Evolutionary conservation across 2,797 vertebrate species (phyloP).

Genomic region (Petrocephalus schoutedeni): DNA sequence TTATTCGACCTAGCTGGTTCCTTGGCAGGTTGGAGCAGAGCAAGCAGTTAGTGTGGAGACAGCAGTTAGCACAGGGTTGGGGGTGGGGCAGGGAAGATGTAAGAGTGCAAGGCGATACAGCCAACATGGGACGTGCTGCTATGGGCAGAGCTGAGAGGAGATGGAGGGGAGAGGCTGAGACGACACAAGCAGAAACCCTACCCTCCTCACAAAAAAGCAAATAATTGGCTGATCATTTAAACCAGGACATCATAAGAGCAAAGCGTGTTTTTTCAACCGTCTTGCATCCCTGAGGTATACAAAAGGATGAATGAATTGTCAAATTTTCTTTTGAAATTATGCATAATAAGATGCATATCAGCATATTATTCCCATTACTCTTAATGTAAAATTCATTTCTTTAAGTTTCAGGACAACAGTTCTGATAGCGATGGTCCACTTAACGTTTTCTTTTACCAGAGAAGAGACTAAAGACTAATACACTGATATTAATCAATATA

Average conservation of each 20-base stretch:
- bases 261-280: neutral
- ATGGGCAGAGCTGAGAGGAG: neutral
- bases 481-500: neutral
- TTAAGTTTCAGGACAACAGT: neutral
- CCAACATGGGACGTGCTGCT: neutral
- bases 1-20: neutral
- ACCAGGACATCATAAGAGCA: neutral
- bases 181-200: neutral
- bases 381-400: slow-evolving; percentile 13
- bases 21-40: neutral
- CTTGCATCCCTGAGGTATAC: neutral
- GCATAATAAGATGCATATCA: neutral
- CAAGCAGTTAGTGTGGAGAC: neutral
- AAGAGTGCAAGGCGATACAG: neutral
- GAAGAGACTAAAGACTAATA: neutral
- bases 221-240: neutral
- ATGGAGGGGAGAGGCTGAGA: neutral
- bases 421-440: neutral
- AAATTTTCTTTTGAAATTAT: neutral
- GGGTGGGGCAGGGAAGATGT: neutral
- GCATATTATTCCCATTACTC: neutral
- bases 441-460: neutral
- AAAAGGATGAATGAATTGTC: neutral
- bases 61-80: neutral
- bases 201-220: neutral